phyloP scores from a whole-genome alignment of 2,113 vertebrate species.

The Morone chrysops region DNA sequence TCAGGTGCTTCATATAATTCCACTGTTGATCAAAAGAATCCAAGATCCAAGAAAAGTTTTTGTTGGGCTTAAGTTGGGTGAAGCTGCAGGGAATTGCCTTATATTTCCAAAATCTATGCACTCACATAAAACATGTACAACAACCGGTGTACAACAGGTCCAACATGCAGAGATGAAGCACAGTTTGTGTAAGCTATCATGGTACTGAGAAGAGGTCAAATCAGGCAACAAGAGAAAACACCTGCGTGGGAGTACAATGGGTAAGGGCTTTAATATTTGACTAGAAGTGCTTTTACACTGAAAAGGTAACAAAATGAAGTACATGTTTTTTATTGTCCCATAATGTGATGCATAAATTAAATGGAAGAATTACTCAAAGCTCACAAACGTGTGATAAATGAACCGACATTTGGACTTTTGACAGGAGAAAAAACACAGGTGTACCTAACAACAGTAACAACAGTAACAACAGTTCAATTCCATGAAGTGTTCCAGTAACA shows the following conservation, averaged over 20 bases:
- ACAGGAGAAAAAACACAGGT: too few species aligned
- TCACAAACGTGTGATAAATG: background rate
- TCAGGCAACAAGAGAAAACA: background rate
- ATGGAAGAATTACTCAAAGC: background rate
- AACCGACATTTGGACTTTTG: too few species aligned
- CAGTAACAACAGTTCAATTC: too few species aligned
- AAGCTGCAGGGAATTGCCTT: background rate
- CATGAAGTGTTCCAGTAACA: too few species aligned
- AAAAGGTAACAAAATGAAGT: background rate
- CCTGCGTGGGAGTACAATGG: background rate
- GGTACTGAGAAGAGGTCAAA: background rate
- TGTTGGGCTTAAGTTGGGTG: background rate
- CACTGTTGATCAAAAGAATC: too few species aligned
- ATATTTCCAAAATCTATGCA: background rate
- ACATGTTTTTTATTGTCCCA: too few species aligned
- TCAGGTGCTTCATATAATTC: too few species aligned
- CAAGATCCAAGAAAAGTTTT: too few species aligned
- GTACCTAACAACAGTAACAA: too few species aligned
- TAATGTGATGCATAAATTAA: background rate
- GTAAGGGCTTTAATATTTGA: slow-evolving; percentile 1
- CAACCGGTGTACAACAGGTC: background rate
- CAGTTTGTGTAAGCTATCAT: background rate
- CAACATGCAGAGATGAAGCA: background rate
- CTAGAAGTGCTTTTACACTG: background rate
- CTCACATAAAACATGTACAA: background rate